phyloP scores from a whole-genome alignment of 2,888 invertebrate genomes.

The Ormyrus thymus region DNA sequence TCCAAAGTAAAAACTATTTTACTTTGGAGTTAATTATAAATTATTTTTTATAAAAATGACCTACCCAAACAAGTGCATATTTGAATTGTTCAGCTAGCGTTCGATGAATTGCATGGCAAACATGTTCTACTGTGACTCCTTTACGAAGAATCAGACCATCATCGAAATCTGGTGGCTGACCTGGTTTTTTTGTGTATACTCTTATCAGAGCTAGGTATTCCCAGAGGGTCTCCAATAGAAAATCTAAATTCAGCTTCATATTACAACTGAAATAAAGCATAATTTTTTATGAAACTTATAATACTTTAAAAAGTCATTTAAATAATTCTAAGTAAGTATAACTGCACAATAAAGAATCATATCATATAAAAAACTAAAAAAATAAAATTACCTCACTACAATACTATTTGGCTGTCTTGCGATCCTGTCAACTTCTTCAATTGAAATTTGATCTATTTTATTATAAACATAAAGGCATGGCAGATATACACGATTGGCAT shows the following conservation, averaged over 20 bases:
- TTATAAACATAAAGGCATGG: slow-evolving; percentile 99
- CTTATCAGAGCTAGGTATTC: slow-evolving; percentile 94
- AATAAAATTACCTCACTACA: slow-evolving; percentile 86
- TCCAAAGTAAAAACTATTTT: neutral
- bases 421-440: slow-evolving; percentile 97
- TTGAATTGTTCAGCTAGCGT: slow-evolving; percentile 94
- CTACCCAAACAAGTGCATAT: slow-evolving; percentile 96
- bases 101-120: slow-evolving; percentile 97
- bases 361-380: neutral
- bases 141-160: slow-evolving; percentile 94
- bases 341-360: no score
- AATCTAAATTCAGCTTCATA: slow-evolving; percentile 98
- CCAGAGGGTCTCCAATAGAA: slow-evolving; percentile 93
- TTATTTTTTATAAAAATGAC: neutral
- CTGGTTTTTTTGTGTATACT: slow-evolving; percentile 99
- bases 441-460: slow-evolving; percentile 99
- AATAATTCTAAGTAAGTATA: neutral
- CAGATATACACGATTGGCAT: slow-evolving; percentile 92
- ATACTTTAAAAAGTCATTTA: neutral
- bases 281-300: slow-evolving; percentile 7
- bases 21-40: slow-evolving; percentile 12
- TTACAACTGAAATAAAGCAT: slow-evolving; percentile 87
- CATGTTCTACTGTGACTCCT: slow-evolving; percentile 96
- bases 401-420: slow-evolving; percentile 91
- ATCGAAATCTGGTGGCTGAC: slow-evolving; percentile 96